Conservation (phyloP, 2,888 invertebrate genomes). For the Marasmarcha lunaedactyla region DNA sequence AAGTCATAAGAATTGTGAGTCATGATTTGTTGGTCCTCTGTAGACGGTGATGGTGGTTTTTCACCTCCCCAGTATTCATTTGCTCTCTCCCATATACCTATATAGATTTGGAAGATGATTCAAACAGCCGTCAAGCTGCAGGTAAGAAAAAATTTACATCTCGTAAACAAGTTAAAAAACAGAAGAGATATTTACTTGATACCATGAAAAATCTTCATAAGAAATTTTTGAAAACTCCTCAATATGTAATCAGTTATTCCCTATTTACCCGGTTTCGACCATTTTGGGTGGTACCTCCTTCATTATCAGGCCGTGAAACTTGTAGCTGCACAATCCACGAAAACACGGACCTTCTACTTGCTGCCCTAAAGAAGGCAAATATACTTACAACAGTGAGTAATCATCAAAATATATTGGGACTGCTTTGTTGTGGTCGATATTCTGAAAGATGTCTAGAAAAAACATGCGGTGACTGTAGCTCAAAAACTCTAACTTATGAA, state of each 20-base stretch:
- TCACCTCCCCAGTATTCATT: too few relatives aligned
- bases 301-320: constrained; percentile 17
- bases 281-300: constrained; percentile 16
- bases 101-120: too few relatives aligned
- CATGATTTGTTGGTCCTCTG: too few relatives aligned
- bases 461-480: constrained; percentile 16
- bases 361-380: constrained; percentile 13
- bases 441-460: constrained; percentile 16
- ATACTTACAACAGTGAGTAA: constrained; percentile 16
- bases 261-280: not conserved
- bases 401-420: constrained; percentile 16
- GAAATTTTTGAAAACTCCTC: not conserved
- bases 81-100: too few relatives aligned
- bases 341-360: constrained; percentile 13
- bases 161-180: not conserved
- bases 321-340: constrained; percentile 15
- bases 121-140: constrained; percentile 2
- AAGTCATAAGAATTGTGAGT: too few relatives aligned
- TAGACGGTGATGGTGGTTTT: too few relatives aligned
- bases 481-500: constrained; percentile 12
- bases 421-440: constrained; percentile 18
- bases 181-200: not conserved
- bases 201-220: constrained; percentile 1
- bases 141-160: constrained; percentile 2
- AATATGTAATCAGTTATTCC: not conserved